Conservation (phyloP, 2,113 vertebrate species). For the Phoxinus phoxinus region DNA sequence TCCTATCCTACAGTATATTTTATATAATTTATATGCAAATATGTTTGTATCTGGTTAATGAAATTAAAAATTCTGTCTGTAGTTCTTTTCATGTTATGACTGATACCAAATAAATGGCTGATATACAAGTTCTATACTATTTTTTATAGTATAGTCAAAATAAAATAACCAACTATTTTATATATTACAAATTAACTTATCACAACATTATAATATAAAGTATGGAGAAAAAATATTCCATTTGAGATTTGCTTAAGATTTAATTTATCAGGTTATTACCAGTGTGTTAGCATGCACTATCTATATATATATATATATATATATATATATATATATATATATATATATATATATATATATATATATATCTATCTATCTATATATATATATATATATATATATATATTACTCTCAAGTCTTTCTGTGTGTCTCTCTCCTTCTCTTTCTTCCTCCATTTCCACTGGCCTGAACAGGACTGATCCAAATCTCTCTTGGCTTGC, state of each 20-base stretch:
- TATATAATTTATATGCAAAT: not conserved
- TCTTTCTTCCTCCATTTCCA: constrained; percentile 34
- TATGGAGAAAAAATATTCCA: not conserved
- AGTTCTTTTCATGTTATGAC: too few species aligned
- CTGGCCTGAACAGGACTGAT: constrained; percentile 31
- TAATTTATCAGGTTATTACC: not conserved
- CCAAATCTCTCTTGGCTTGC: constrained; percentile 50
- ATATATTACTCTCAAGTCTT: not conserved
- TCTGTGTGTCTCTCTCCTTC: constrained; percentile 26
- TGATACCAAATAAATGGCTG: too few species aligned
- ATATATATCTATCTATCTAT: not conserved
- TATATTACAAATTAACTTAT: not conserved
- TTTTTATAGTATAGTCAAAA: too few species aligned
- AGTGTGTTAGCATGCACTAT: not conserved
- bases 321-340: too few species aligned
- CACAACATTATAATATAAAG: not conserved
- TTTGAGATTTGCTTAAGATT: not conserved
- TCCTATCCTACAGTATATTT: too few species aligned
- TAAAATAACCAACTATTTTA: too few species aligned
- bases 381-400: too few species aligned
- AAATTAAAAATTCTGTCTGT: too few species aligned
- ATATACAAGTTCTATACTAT: too few species aligned
- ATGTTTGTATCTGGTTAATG: not conserved
- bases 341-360: not conserved
- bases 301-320: not conserved